Percentiles rank a stretch among this genome's conserved stretches.
phyloP scores from a whole-genome alignment of 2,797 vertebrate species.

The Coccyzus lansbergi region DNA sequence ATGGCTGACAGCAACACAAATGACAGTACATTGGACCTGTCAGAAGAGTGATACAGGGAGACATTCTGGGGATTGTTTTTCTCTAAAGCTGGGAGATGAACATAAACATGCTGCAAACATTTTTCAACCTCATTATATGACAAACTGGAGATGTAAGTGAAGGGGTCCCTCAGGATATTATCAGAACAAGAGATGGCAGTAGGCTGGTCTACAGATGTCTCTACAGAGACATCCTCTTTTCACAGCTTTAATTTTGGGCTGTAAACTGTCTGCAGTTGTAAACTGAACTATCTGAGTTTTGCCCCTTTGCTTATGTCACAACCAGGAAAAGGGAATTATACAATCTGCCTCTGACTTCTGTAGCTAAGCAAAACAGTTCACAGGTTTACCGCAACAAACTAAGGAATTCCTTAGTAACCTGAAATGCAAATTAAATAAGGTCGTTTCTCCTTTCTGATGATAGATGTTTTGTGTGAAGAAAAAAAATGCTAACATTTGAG shows the following conservation, averaged over 20 bases:
- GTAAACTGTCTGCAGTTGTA: neutral
- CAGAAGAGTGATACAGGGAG: neutral
- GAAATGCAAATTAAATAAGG: conserved; percentile 54
- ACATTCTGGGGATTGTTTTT: neutral
- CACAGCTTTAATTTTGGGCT: neutral
- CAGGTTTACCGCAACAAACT: conserved; percentile 53
- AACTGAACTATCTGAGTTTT: neutral
- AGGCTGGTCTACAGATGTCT: too few species aligned
- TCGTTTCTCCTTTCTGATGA: conserved; percentile 32
- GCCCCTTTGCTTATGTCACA: conserved; percentile 24
- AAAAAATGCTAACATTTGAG: neutral
- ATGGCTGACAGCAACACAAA: neutral
- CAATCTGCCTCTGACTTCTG: conserved; percentile 53
- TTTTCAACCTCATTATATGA: neutral
- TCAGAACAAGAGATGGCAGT: neutral
- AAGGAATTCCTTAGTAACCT: conserved; percentile 63
- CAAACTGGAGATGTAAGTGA: neutral
- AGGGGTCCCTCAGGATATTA: neutral
- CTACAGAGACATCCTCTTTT: neutral
- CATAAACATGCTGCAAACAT: fast-evolving
- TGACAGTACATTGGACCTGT: neutral
- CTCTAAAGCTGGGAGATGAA: neutral
- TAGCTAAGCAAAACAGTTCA: conserved; percentile 63
- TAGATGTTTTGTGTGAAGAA: conserved; percentile 13
- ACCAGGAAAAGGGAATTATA: conserved; percentile 60